Conservation (phyloP, 2,113 vertebrate species). For the Ptyas mucosa region DNA sequence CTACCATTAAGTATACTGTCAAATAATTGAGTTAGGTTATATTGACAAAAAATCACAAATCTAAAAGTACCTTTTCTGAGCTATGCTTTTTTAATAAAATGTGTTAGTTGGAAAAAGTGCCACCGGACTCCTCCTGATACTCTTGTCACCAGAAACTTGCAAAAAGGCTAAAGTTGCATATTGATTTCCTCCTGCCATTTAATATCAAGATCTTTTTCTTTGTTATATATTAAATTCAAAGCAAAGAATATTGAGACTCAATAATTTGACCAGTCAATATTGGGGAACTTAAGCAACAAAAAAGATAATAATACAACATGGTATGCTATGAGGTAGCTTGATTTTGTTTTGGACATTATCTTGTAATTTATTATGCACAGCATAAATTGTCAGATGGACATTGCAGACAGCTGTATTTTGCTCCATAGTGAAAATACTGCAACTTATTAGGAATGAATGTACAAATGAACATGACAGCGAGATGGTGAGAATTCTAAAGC, state of each 20-base stretch:
- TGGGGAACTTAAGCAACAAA: not conserved
- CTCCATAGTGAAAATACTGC: not conserved
- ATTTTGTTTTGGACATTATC: not conserved
- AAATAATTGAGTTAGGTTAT: not conserved
- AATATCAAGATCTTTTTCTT: not conserved
- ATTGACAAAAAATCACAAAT: not conserved
- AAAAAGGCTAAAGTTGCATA: not conserved
- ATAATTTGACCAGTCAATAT: fast-evolving
- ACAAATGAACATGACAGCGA: not conserved
- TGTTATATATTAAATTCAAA: not conserved
- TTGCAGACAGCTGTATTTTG: not conserved
- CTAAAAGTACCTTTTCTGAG: not conserved
- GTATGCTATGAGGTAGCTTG: not conserved
- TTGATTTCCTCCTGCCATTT: not conserved
- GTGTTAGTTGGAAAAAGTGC: not conserved
- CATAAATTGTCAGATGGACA: not conserved
- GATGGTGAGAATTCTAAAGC: not conserved
- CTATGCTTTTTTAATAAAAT: not conserved
- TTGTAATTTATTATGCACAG: not conserved
- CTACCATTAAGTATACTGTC: not conserved
- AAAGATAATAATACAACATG: not conserved
- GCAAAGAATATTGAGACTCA: not conserved
- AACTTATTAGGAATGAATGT: not conserved
- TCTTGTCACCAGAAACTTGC: not conserved
- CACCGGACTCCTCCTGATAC: not conserved